Evolutionary conservation across 2,113 vertebrate species (phyloP).

Genomic region (Conger conger): DNA sequence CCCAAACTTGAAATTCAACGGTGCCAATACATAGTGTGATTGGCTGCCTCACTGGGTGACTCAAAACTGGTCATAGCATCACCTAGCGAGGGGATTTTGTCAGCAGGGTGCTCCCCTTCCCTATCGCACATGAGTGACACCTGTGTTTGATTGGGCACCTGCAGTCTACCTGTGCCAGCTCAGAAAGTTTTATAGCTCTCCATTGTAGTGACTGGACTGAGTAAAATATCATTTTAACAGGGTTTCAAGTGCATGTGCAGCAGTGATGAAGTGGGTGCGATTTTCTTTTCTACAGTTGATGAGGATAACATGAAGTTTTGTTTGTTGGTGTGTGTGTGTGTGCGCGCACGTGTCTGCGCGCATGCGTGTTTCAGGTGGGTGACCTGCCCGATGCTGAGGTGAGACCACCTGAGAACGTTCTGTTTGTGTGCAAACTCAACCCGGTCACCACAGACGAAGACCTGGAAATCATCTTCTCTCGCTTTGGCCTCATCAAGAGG

Average conservation of each 20-base stretch:
- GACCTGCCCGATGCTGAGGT: constrained; percentile 93
- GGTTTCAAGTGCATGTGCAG: neutral
- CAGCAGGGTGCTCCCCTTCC: too few relatives aligned
- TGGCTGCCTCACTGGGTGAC: too few relatives aligned
- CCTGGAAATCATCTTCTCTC: constrained; percentile 96
- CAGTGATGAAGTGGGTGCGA: neutral
- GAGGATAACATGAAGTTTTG: neutral
- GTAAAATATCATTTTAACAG: too few relatives aligned
- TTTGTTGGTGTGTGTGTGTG: neutral
- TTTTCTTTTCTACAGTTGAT: neutral
- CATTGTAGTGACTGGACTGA: too few relatives aligned
- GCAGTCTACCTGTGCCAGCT: too few relatives aligned
- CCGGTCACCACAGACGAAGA: constrained; percentile 97
- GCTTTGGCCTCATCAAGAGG: constrained; percentile 92
- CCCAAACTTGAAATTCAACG: too few relatives aligned
- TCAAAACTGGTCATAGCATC: too few relatives aligned
- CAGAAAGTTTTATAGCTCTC: too few relatives aligned
- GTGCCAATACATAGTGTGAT: too few relatives aligned
- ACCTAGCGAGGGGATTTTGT: too few relatives aligned
- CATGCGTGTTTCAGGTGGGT: constrained; percentile 77
- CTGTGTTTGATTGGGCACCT: too few relatives aligned
- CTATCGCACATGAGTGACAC: too few relatives aligned
- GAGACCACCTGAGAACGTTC: constrained; percentile 90
- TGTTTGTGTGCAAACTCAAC: constrained; percentile 97
- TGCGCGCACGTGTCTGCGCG: neutral